Base-by-base conservation (phyloP, 2,888 invertebrate species). In the Bursaphelenchus okinawaensis region DNA sequence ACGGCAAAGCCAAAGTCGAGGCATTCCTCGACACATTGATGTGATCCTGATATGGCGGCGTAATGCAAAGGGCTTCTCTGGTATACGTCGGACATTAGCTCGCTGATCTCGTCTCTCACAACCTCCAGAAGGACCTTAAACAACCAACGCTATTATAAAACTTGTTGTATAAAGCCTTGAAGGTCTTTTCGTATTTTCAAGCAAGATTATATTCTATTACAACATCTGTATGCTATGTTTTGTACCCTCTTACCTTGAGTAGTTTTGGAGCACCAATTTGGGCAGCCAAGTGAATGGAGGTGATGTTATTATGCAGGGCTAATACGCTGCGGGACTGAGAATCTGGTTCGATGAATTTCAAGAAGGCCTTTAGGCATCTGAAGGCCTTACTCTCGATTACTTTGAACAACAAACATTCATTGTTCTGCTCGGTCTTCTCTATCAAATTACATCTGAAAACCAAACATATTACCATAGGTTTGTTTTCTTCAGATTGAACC, bases 231-330 rank as follows among this genome's bases (percentile, higher is more conserved):
- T n/a, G n/a, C 26, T 31, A 8, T 24, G 19, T 51, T 20, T 19
- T 28, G 50, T 9, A 12, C 12, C 31, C 22, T 23, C 28, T 16
- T 19, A 77, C 76, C 59, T 73, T 75, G 26, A 80, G 63, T 23
- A 77, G 71, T 63, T 73, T 77, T 0, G 70, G 68, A 20, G 73
- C 69, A 8, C 60, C 59, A 29, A 72, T 71, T 1, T 69, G 67
- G 1, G 78, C 77, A 1, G 80, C 77, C 7, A 80, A 69, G 52
- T 80, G 80, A 6, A 80, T 28, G 1, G 80, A 74, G 0, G 78
- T 80, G 7, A 80, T 75, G 12, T 40, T 40, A 12, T 40, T 12
- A 40, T 40, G n/a, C 16, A 40, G 40, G 16, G 12, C 16, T 12
- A 40, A n/a, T 16, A 40, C n/a, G 16, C 16, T 4, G 16, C 16